These are phyloP conservation scores for Pristionchus entomophagus DNA, from an alignment of 2,888 invertebrate genomes.

Conservation along the genomic window DNA sequence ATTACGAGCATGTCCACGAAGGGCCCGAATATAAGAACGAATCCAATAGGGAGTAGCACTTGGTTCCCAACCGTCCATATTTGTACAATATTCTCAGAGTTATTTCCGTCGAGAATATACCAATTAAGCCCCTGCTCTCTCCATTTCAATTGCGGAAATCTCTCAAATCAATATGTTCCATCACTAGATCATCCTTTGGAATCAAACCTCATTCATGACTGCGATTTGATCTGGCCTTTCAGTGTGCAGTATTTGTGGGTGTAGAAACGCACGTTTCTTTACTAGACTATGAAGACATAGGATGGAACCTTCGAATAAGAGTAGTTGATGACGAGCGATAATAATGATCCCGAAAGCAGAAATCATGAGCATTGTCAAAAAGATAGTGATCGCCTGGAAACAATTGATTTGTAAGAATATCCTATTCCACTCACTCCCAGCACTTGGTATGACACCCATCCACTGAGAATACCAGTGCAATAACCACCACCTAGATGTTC, in stretches of 20 bases:
- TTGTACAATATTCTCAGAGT: no score
- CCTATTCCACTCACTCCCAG: no score
- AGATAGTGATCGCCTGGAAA: neutral
- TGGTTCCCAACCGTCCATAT: no score
- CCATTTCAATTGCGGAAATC: neutral
- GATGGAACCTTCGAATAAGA: neutral
- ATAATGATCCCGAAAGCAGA: neutral
- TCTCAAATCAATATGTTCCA: no score
- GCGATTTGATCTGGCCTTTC: neutral
- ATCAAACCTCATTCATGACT: neutral
- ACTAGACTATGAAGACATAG: neutral
- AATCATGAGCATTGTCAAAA: neutral
- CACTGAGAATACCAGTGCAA: no score
- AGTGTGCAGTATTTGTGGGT: neutral
- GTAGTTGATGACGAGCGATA: slow-evolving; percentile 1
- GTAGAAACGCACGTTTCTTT: neutral
- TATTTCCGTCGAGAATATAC: neutral
- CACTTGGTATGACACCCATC: no score
- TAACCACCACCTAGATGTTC: no score
- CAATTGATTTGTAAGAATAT: no score
- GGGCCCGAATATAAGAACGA: neutral
- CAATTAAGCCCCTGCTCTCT: neutral
- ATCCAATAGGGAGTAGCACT: neutral
- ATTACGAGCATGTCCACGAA: neutral
- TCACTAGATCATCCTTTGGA: neutral